A percentile compares a stretch with the other conserved stretches of the same genome.
phyloP scores from a whole-genome alignment of 2,797 vertebrate genomes.

The Malurus splendens region DNA sequence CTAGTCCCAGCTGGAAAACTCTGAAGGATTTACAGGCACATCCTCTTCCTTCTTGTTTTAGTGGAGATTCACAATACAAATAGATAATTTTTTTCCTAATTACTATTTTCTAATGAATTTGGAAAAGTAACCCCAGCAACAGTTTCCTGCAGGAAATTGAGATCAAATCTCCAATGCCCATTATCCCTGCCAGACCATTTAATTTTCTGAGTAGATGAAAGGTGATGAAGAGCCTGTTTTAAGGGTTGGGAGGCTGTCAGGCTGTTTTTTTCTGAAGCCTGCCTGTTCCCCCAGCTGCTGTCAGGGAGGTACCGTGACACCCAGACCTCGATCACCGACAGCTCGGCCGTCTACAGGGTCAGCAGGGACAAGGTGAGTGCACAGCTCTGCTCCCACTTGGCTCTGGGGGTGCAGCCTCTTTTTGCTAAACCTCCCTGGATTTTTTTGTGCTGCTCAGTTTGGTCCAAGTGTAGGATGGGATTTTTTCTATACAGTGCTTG shows the following conservation, averaged over 20 bases:
- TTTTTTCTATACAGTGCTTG: fast-evolving
- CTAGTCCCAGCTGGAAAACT: background rate
- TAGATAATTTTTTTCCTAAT: fast-evolving
- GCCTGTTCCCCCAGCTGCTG: constrained; percentile 74
- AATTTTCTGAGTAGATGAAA: fast-evolving
- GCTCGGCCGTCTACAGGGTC: constrained; percentile 80
- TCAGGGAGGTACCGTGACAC: constrained; percentile 86
- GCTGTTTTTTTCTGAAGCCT: background rate
- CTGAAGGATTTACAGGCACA: fast-evolving
- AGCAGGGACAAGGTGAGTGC: constrained; percentile 80
- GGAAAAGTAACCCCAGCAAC: fast-evolving
- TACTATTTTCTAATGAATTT: fast-evolving
- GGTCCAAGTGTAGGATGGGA: fast-evolving
- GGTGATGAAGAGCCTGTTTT: fast-evolving
- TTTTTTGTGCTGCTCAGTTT: fast-evolving
- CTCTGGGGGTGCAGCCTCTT: fast-evolving
- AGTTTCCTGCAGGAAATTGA: fast-evolving
- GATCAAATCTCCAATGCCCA: fast-evolving
- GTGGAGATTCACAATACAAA: too few species aligned
- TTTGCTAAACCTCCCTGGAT: fast-evolving
- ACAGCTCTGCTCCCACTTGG: fast-evolving
- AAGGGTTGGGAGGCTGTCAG: background rate
- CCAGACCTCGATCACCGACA: constrained; percentile 91
- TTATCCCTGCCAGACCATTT: fast-evolving
- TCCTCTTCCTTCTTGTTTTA: background rate